Evolutionary conservation across 2,888 invertebrate species (phyloP), one percentile per base, ranked within the genome.

Genomic region (Cecidostiba fungosa): DNA sequence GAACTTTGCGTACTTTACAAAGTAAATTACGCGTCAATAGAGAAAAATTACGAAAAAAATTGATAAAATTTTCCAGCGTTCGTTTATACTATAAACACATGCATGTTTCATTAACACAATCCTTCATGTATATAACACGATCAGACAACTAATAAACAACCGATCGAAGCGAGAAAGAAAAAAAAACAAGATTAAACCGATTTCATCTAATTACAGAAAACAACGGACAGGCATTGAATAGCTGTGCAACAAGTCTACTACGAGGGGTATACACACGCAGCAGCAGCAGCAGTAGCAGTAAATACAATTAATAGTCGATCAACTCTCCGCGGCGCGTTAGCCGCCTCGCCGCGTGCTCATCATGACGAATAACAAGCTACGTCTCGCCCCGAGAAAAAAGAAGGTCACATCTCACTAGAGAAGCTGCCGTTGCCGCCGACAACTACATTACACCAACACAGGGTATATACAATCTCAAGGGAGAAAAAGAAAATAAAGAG

Each of bases 221-320:
- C 32, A 77, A 32, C 19, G 19, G 19, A 54, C 50, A 50, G 23
- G 32, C 50, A 26, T 16, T 29, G 66, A 66, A 66, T 14, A 66
- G 66, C 29, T 66, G 66, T 66, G 62, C 62, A 66, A 66, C 62
- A 66, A 66, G 62, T 66, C 29, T n/a, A n/a, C 54, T 19, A 54
- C 54, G 54, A 10, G 47, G 50, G 19, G 3, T 19, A 19, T 50
- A 50, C 16, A 50, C 50, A n/a, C n/a, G 23, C 10, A 10, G n/a
- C 23, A 12, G 26, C 66, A 66, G 66, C n/a, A n/a, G 23, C 10
- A 10, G n/a, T 59, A 12, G 26, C 66, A 66, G 66, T 66, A 29
- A 66, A 26, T 66, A 39, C 72, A 66, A 66, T 66, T 66, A 66
- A 66, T 26, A 66, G 66, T 66, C 66, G 66, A 66, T 66, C 66